Evolutionary conservation across 2,113 vertebrate genomes (phyloP), one percentile per base, ranked within the genome.

Genomic region (Balaeniceps rex): DNA sequence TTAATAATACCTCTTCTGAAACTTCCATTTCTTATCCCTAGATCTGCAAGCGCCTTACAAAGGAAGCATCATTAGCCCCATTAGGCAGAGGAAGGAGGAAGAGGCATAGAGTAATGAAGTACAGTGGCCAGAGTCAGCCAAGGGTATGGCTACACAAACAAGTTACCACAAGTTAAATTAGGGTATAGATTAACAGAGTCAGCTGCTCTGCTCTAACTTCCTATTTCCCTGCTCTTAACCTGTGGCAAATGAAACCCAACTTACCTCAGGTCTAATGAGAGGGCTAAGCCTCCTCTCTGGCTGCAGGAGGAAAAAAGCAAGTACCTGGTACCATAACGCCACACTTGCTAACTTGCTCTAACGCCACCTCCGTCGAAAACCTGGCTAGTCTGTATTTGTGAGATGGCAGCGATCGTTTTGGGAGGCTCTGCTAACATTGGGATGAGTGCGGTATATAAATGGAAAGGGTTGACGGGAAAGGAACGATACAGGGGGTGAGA

Each of bases 11-110:
- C 49, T 85, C 6, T 79, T 74, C 78, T 88, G 58, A 88, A 95
- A 81, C 55, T 83, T 96, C 70, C 26, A 42, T 95, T 94, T 87
- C 71, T 94, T 95, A 88, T 86, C 68, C 36, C 21, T 76, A 60
- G 36, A 46, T 95, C 58, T 74, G 66, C 63, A 83, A 93, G 33
- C 51, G 31, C 42, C 42, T 95, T 82, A 77, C 54, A 83, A 83
- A 85, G 58, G 58, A 95, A 91, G 24, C 31, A 77, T 60, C 77
- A 72, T 82, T 85, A 94, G 44, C 33, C 46, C 66, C 78, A 69
- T 97, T 88, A 91, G 66, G 47, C n/a, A 79, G 80, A 89, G 65
- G 68, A 90, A 83, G 46, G 47, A 84, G 52, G 69, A 95, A 91
- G 87, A 90, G 38, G 55, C 47, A 58, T 5, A 75, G 46, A 76